These are phyloP conservation scores for Fistularia commersonii DNA, from an alignment of 2,797 vertebrate genomes.

Conservation along the genomic window DNA sequence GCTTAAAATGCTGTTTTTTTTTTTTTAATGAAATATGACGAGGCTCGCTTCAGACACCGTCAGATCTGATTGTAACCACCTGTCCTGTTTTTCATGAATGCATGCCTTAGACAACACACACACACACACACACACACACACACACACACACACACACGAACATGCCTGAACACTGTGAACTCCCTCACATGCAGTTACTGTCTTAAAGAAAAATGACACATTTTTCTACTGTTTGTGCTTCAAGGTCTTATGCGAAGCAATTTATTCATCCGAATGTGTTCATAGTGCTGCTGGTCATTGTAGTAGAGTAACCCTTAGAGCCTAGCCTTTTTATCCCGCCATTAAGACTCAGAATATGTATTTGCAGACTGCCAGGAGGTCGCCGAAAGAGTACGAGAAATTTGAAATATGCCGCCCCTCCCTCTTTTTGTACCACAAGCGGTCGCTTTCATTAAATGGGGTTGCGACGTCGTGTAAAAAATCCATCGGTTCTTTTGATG, in stretches of 20 bases:
- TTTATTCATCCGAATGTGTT: constrained; percentile 55
- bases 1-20: constrained; percentile 6
- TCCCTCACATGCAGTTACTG: constrained; percentile 16
- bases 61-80: constrained; percentile 12
- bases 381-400: too few species aligned
- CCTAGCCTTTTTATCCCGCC: constrained; percentile 2
- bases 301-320: constrained; percentile 36
- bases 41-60: constrained; percentile 9
- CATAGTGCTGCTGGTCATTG: constrained; percentile 40
- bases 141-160: constrained; percentile 2
- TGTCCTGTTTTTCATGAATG: constrained; percentile 18
- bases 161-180: constrained; percentile 7
- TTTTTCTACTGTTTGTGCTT: constrained; percentile 53
- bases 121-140: neutral
- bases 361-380: neutral
- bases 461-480: too few species aligned
- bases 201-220: constrained; percentile 33
- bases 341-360: neutral
- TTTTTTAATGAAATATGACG: constrained; percentile 4
- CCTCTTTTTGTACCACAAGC: too few species aligned
- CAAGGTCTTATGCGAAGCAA: constrained; percentile 42
- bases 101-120: constrained; percentile 20
- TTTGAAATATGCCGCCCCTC: too few species aligned
- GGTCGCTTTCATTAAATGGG: too few species aligned
- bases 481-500: neutral